These are phyloP conservation scores for Scrobipalpa costella DNA, from an alignment of 2,888 invertebrate genomes.

Conservation along the genomic window DNA sequence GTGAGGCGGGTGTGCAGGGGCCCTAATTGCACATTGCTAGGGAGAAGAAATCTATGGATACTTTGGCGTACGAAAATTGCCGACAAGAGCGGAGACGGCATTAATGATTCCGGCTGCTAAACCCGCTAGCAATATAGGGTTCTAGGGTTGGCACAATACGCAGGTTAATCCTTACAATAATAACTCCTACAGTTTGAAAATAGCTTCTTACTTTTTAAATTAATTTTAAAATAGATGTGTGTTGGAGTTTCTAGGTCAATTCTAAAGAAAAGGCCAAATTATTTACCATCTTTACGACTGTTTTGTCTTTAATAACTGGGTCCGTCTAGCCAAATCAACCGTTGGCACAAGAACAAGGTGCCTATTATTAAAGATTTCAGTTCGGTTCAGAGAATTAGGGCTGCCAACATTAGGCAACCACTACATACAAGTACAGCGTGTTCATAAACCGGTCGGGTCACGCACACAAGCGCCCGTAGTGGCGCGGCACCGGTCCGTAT, in stretches of 20 bases:
- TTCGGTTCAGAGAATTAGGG: conserved; percentile 37
- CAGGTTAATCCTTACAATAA: not conserved
- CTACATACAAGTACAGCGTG: conserved; percentile 28
- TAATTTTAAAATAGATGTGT: too few relatives aligned
- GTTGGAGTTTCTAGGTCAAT: not conserved
- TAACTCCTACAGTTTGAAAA: not conserved
- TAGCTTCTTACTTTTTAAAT: too few relatives aligned
- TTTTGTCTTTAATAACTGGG: conserved; percentile 15
- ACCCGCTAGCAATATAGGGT: too few relatives aligned
- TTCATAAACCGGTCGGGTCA: conserved; percentile 48
- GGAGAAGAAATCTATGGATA: not conserved
- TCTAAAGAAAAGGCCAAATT: not conserved
- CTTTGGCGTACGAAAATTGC: not conserved
- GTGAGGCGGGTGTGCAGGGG: conserved; percentile 1
- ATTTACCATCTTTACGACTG: conserved; percentile 10
- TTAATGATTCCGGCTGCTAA: not conserved
- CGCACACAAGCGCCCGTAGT: conserved; percentile 59
- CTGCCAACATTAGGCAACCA: conserved; percentile 26
- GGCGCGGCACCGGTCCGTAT: conserved; percentile 48
- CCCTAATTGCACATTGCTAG: conserved; percentile 19
- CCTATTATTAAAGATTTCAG: conserved; percentile 34
- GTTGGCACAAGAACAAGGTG: conserved; percentile 39
- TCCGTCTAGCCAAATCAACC: conserved; percentile 21
- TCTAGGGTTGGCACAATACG: not conserved
- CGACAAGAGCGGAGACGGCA: not conserved